Percentiles rank a stretch among this genome's conserved stretches.
Evolutionary conservation across 2,888 invertebrate species (phyloP).

Genomic region (Hoplodrina ambigua): DNA sequence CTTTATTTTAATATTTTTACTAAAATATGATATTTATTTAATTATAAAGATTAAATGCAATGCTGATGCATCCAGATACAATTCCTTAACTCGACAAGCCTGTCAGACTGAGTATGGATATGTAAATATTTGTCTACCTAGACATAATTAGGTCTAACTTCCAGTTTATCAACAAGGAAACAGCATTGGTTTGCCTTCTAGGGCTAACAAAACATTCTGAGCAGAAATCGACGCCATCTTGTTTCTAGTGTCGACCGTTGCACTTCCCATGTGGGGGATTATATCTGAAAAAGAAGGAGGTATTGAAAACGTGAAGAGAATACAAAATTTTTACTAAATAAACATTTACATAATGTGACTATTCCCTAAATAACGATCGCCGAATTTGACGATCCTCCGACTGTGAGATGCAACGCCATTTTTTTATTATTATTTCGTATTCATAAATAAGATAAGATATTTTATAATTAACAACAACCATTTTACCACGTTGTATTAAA

Average conservation of each 20-base stretch:
- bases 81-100: slow-evolving; percentile 13
- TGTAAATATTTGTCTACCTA: background rate
- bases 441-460: no score
- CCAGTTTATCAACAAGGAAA: slow-evolving; percentile 64
- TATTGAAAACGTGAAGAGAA: background rate
- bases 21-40: background rate
- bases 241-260: slow-evolving; percentile 93
- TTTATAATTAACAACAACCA: no score
- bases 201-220: slow-evolving; percentile 93
- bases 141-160: background rate
- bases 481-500: no score
- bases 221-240: slow-evolving; percentile 95
- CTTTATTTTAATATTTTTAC: background rate
- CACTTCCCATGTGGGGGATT: slow-evolving; percentile 96
- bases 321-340: no score
- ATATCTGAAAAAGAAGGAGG: slow-evolving; percentile 90
- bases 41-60: slow-evolving; percentile 15
- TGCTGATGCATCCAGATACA: background rate
- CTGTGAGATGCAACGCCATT: no score
- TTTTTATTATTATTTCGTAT: no score
- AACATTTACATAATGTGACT: no score
- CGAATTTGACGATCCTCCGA: no score
- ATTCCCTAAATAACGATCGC: no score
- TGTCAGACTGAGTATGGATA: background rate
- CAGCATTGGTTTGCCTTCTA: slow-evolving; percentile 91